phyloP scores from a whole-genome alignment of 2,888 invertebrate species.

The Mimachlamys varia region DNA sequence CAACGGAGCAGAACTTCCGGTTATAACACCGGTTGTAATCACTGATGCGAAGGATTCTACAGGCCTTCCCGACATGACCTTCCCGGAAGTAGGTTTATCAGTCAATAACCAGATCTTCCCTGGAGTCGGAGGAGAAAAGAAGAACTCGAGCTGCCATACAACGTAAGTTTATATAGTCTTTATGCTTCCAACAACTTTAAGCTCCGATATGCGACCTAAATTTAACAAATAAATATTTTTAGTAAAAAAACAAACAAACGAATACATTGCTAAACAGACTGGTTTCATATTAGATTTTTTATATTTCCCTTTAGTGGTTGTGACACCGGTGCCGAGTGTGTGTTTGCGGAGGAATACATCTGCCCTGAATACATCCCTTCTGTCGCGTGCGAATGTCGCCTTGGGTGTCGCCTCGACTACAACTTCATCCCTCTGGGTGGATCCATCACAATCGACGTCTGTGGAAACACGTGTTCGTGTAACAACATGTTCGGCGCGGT shows the following conservation, averaged over 20 bases:
- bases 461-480: conserved; percentile 50
- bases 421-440: conserved; percentile 48
- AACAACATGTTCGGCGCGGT: conserved; percentile 50
- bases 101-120: not conserved
- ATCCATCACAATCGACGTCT: conserved; percentile 44
- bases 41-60: not conserved
- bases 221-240: too few relatives aligned
- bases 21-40: not conserved
- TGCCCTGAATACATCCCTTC: conserved; percentile 50
- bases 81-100: not conserved
- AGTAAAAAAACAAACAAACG: too few relatives aligned
- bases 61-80: not conserved
- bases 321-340: conserved; percentile 48
- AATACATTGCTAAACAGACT: too few relatives aligned
- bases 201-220: too few relatives aligned
- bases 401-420: conserved; percentile 49
- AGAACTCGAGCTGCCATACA: conserved; percentile 45
- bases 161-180: conserved; percentile 45
- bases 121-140: conserved; percentile 36
- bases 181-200: too few relatives aligned
- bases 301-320: conserved; percentile 42
- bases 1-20: not conserved
- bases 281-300: too few relatives aligned
- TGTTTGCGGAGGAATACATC: conserved; percentile 44
- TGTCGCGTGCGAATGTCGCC: conserved; percentile 43